Evolutionary conservation across 2,888 invertebrate species (phyloP), one percentile per base, ranked within the genome.

Genomic region (Suillia variegata): DNA sequence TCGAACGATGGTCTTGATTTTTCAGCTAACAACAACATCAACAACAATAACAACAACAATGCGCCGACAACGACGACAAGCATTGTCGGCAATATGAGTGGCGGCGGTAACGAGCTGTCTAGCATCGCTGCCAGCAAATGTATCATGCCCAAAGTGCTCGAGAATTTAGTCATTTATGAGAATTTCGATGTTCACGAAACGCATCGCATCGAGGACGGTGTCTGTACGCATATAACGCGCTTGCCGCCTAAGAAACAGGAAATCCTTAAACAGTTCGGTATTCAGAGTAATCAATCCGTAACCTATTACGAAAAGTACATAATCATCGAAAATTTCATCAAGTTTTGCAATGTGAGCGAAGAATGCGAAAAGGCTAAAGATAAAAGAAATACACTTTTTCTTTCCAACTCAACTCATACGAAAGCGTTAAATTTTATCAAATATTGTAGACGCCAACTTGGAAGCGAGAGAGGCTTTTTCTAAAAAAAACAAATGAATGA

Each of bases 311-410:
- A 81, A 79, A 81, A 81, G 77, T 79, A 79, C 75, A 79, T 80
- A 74, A 71, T 81, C 80, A 77, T 81, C 80, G 81, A 81, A 74
- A 81, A 81, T 75, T 81, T 81, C 80, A 80, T 79, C 76, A 77
- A 80, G 71, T 81, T 81, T 77, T 80, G 81, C 80, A 80, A 81
- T 81, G 81, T 81, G 80, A 81, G 81, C 81, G 75, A 77, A 70
- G 59, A 69, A 13, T 45, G 20, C 5, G 18, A 45, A 45, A 45
- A 38, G 3, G 38, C 13, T 3, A 5, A 8, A 38, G 38, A 38
- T n/a, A 38, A 38, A 26, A 10, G 26, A 26, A 26, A 5, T 5
- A 26, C 10, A 26, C 26, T 10, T 26, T 26, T 26, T 5, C 26
- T 26, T 26, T 10, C n/a, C n/a, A n/a, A n/a, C n/a, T n/a, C n/a